Evolutionary conservation across 1,140 invertebrate genomes (phyloP).

Genomic region (Cylas formicarius): DNA sequence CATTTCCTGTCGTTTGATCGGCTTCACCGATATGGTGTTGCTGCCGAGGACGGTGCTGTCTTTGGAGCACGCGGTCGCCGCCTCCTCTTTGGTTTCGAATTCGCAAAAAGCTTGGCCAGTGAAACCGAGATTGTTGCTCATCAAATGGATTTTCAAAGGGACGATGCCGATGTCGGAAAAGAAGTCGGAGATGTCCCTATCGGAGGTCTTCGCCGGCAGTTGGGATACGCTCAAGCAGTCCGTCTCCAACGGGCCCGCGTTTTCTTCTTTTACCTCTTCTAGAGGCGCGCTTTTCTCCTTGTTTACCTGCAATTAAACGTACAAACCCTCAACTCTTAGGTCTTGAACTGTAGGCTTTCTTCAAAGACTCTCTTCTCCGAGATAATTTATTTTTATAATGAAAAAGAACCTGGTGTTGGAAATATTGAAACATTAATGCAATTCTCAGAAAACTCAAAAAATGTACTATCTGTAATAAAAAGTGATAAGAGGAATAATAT

Average conservation of each 20-base stretch:
- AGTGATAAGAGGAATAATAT: too few relatives aligned
- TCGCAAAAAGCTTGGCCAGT: slow-evolving; percentile 82
- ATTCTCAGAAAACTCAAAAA: too few relatives aligned
- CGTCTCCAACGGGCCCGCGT: slow-evolving; percentile 36
- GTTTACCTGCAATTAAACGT: too few relatives aligned
- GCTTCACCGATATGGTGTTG: slow-evolving; percentile 56
- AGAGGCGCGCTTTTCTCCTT: slow-evolving; percentile 36
- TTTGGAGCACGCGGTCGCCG: slow-evolving; percentile 60
- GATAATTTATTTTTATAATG: too few relatives aligned
- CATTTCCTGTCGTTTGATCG: slow-evolving; percentile 57
- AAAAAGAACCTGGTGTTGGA: too few relatives aligned
- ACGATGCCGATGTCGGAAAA: slow-evolving; percentile 68
- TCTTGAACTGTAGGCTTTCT: too few relatives aligned
- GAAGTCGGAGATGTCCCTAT: slow-evolving; percentile 72
- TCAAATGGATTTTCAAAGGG: slow-evolving; percentile 69
- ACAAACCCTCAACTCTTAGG: too few relatives aligned
- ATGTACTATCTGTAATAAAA: too few relatives aligned
- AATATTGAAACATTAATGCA: too few relatives aligned
- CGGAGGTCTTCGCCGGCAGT: slow-evolving; percentile 64
- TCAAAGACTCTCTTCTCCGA: too few relatives aligned
- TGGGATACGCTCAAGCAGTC: slow-evolving; percentile 68
- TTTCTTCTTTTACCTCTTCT: slow-evolving; percentile 16
- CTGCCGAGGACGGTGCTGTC: slow-evolving; percentile 61
- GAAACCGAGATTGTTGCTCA: slow-evolving; percentile 57
- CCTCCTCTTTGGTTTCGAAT: slow-evolving; percentile 63